Evolutionary conservation across 2,113 vertebrate species (phyloP).

Genomic region (Myocastor coypus): DNA sequence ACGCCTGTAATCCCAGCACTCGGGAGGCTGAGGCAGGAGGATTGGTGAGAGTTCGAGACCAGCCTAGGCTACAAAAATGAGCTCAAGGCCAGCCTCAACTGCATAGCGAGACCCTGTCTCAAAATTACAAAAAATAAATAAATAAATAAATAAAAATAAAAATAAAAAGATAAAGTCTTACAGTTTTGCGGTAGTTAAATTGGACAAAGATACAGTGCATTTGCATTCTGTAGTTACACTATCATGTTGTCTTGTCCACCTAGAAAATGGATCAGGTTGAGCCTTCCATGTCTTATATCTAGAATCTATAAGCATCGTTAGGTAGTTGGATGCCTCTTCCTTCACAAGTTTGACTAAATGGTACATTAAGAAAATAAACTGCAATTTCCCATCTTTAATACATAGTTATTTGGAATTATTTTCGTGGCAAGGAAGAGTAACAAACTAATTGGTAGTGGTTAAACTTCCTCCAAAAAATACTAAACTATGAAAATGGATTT

Average conservation of each 20-base stretch:
- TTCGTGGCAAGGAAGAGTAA: background rate
- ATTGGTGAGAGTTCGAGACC: too few species aligned
- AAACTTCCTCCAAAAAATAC: background rate
- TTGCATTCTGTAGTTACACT: background rate
- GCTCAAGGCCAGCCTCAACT: too few species aligned
- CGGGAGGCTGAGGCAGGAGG: too few species aligned
- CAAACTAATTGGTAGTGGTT: slow-evolving; percentile 20
- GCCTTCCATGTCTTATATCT: background rate
- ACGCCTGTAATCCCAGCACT: too few species aligned
- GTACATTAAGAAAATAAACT: slow-evolving; percentile 11
- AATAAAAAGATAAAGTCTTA: too few species aligned
- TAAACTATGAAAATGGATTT: background rate
- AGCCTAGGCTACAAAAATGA: too few species aligned
- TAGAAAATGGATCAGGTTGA: background rate
- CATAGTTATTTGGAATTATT: background rate
- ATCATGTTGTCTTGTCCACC: background rate
- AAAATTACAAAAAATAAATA: too few species aligned
- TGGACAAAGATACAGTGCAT: background rate
- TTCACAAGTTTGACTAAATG: background rate
- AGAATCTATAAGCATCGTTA: background rate
- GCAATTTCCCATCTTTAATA: background rate
- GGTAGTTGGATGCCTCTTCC: too few species aligned
- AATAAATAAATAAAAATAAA: too few species aligned
- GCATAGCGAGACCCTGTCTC: too few species aligned
- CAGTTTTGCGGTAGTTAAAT: background rate